phyloP scores from a whole-genome alignment of 2,797 vertebrate genomes.

The Coluber constrictor region DNA sequence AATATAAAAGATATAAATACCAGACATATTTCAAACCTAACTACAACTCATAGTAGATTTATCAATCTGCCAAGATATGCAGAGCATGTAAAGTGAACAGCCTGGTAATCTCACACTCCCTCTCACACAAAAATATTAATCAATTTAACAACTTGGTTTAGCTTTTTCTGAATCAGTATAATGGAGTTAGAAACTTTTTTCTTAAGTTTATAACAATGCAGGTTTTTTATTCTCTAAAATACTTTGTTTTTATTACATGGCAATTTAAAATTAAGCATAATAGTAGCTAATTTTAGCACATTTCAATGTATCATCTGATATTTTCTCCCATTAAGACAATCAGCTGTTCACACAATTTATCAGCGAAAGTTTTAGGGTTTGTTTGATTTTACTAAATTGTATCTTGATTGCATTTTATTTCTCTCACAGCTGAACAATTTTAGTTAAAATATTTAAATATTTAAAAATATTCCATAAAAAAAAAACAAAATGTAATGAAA shows the following conservation, averaged over 20 bases:
- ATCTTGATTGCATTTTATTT: not conserved
- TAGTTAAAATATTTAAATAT: constrained; percentile 4
- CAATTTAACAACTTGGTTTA: not conserved
- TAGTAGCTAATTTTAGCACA: not conserved
- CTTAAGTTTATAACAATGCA: not conserved
- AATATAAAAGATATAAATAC: constrained; percentile 30
- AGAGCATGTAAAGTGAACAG: constrained; percentile 15
- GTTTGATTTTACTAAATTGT: not conserved
- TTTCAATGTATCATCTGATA: not conserved
- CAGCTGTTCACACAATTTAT: not conserved
- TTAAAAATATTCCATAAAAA: constrained; percentile 1
- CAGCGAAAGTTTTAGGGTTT: not conserved
- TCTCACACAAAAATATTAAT: not conserved
- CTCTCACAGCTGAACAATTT: constrained; percentile 23
- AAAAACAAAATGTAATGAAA: not conserved
- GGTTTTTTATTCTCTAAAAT: not conserved
- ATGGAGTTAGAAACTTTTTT: not conserved
- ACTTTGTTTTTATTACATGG: not conserved
- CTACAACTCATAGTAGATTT: not conserved
- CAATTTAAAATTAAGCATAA: not conserved
- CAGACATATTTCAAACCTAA: not conserved
- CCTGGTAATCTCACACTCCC: not conserved
- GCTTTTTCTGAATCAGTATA: constrained; percentile 20
- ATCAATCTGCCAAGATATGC: not conserved
- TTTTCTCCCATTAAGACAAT: not conserved